A percentile compares a stretch with the other conserved stretches of the same genome.
These are phyloP conservation scores for Gallinago jamesoni DNA, from an alignment of 2,113 vertebrate genomes.

Conservation along the genomic window DNA sequence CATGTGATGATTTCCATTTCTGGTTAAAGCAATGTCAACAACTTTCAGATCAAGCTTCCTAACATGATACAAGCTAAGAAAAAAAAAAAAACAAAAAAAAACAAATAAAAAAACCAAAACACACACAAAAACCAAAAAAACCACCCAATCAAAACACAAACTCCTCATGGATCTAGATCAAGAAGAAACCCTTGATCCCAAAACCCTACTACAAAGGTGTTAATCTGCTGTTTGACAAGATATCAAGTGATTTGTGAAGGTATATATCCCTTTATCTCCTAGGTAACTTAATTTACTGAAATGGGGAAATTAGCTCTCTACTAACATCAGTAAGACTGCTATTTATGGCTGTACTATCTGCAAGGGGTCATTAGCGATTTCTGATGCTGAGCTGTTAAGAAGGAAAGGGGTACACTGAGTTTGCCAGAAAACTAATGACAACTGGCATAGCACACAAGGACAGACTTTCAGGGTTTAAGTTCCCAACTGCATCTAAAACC, in stretches of 20 bases:
- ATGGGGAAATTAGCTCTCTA: neutral
- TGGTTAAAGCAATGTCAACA: neutral
- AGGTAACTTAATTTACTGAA: conserved; percentile 30
- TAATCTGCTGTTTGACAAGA: neutral
- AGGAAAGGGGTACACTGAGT: neutral
- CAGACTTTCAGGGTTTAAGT: neutral
- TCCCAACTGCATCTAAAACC: neutral
- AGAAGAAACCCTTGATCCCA: neutral
- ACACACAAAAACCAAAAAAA: neutral
- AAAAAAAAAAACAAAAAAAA: neutral
- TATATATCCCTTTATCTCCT: conserved; percentile 17
- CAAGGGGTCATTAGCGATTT: neutral
- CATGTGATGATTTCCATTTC: neutral
- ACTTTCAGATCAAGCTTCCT: neutral
- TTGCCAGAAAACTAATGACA: neutral
- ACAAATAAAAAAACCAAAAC: neutral
- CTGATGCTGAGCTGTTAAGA: neutral
- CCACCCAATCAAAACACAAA: neutral
- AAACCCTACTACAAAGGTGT: neutral
- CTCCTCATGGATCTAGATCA: neutral
- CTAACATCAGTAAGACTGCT: neutral
- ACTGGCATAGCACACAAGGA: neutral
- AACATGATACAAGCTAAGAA: neutral
- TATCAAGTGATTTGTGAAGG: neutral
- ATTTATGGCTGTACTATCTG: neutral